Base-by-base conservation (phyloP, 2,113 vertebrate species). In the Acanthisitta chloris region DNA sequence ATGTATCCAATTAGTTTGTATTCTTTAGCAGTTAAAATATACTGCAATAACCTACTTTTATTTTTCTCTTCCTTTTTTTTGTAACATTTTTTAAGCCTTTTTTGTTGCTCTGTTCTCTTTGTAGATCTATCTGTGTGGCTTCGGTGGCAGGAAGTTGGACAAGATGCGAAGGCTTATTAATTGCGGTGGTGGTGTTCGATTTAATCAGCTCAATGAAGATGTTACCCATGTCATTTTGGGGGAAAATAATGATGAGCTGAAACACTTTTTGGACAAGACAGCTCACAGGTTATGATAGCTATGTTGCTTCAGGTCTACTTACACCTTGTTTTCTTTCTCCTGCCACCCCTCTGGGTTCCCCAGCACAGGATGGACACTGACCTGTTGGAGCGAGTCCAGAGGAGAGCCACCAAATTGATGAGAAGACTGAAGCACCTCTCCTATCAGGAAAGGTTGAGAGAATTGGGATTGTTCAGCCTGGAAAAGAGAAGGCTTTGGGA, bases 181-280 rank as follows among this genome's bases (percentile, higher is more conserved):
- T 94, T 96, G 93, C 2, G 98, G 98, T 49, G 99, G 99, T 84
- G 99, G 99, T 46, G 96, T 99, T 94, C 98, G 98, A 80, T 99
- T 99, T 96, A 99, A 99, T 97, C 99, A 99, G 23, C 98, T 98
- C 73, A 98, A 98, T 78, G 99, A 99, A 96, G 99, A 99, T 51
- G 98, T 99, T 86, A 99, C 99, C 67, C 99, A 99, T 72, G 98
- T 99, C 65, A 98, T 99, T 77, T 98, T 99, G 97, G 99, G 99
- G 81, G 99, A 99, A 36, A 93, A 97, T 85, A 98, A 98, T 81
- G 97, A 98, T 65, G 99, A 99, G 38, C 88, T 99, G 88, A 99
- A 98, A 90, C 98, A 96, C 25, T 99, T 99, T 88, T 96, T 99
- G 78, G 98, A 97, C 59, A 99, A 98, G 96, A 98, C 97, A 2